Evolutionary conservation across 2,888 invertebrate species (phyloP).

Genomic region (Limnephilus rhombicus): DNA sequence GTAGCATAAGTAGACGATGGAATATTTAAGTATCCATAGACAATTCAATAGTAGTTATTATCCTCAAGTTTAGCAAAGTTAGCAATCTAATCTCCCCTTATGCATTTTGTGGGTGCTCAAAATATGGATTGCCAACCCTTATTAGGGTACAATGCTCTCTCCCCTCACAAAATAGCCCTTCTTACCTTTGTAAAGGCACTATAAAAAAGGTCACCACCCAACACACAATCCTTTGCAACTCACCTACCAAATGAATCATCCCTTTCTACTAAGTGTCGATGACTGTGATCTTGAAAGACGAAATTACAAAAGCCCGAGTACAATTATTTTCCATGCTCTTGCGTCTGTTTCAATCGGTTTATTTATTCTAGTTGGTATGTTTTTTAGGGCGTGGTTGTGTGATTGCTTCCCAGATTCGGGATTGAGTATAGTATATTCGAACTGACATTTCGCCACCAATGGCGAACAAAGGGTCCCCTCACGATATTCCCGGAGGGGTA

Average conservation of each 20-base stretch:
- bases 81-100: neutral
- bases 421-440: constrained; percentile 23
- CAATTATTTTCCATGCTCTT: neutral
- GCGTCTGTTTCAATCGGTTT: neutral
- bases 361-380: neutral
- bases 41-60: neutral
- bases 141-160: neutral
- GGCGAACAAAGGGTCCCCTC: constrained; percentile 26
- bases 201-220: neutral
- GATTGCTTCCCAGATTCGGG: neutral
- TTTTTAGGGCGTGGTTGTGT: neutral
- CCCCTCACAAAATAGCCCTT: neutral
- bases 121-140: neutral
- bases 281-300: neutral
- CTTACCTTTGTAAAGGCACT: neutral
- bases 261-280: neutral
- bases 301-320: neutral
- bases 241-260: neutral
- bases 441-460: constrained; percentile 36
- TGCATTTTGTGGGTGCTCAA: neutral
- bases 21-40: neutral
- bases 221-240: neutral
- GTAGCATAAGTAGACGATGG: neutral
- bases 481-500: neutral
- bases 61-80: neutral